Conservation (phyloP, 2,888 invertebrate species). For the Cephus sareptanus region DNA sequence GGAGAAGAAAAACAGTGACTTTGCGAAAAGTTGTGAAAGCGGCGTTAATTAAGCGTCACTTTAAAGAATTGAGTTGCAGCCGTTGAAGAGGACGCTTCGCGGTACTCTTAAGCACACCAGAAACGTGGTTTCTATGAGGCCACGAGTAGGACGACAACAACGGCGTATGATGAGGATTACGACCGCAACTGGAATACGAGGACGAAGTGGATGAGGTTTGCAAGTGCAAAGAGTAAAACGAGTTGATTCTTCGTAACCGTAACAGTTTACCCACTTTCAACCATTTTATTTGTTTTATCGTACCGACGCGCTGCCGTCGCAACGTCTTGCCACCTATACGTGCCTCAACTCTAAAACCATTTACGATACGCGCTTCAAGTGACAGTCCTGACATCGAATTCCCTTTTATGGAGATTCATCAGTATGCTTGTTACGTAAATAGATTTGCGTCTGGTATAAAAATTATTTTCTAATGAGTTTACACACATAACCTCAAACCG, state of each 20-base stretch:
- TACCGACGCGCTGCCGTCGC: background rate
- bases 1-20: constrained; percentile 15
- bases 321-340: background rate
- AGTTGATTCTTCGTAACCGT: constrained; percentile 9
- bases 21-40: constrained; percentile 35
- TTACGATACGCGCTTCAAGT: background rate
- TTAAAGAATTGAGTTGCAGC: constrained; percentile 41
- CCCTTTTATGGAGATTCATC: background rate
- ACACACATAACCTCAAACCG: background rate
- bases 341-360: background rate
- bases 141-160: constrained; percentile 19
- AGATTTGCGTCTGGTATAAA: background rate
- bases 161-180: constrained; percentile 6
- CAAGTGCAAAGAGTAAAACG: background rate
- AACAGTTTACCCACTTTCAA: background rate
- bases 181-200: constrained; percentile 9
- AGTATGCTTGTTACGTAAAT: background rate
- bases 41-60: constrained; percentile 55
- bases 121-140: constrained; percentile 17
- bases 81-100: constrained; percentile 1
- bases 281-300: background rate
- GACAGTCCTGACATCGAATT: background rate
- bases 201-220: constrained; percentile 11
- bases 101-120: constrained; percentile 4
- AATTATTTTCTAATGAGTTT: background rate